Conservation (phyloP, 2,888 invertebrate genomes). For the Drosophila falleni region DNA sequence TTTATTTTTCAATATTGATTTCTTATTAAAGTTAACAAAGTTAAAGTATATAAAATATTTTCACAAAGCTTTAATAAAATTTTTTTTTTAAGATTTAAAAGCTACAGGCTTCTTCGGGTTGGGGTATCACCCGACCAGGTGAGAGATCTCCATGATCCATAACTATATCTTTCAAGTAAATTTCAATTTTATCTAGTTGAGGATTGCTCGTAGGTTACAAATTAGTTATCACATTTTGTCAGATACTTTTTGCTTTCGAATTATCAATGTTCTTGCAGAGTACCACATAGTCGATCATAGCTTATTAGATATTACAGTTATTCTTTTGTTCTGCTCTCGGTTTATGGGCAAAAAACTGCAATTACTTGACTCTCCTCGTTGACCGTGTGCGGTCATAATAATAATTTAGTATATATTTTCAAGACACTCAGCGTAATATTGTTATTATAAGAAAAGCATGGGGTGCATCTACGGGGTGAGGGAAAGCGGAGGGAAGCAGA, state of each 20-base stretch:
- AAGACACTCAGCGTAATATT: conserved; percentile 61
- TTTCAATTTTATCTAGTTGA: no score
- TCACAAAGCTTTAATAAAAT: no score
- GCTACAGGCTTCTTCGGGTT: conserved; percentile 58
- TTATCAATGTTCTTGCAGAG: conserved; percentile 5
- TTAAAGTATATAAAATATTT: no score
- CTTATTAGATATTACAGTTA: background rate
- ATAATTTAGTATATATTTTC: conserved; percentile 54
- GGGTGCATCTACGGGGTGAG: background rate
- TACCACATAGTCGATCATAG: conserved; percentile 1
- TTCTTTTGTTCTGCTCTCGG: conserved; percentile 11
- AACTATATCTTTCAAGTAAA: background rate
- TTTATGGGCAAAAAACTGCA: conserved; percentile 47
- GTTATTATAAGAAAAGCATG: conserved; percentile 52
- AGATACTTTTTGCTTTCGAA: no score
- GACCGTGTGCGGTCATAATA: conserved; percentile 24
- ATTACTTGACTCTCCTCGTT: conserved; percentile 37
- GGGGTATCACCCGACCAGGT: conserved; percentile 57
- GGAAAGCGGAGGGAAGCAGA: background rate
- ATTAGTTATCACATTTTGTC: no score
- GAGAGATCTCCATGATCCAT: conserved; percentile 80
- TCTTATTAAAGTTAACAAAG: no score
- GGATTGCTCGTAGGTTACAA: no score
- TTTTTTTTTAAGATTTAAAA: no score
- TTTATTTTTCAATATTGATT: no score